phyloP scores from a whole-genome alignment of 1,140 invertebrate genomes.

The Dysdera silvatica region DNA sequence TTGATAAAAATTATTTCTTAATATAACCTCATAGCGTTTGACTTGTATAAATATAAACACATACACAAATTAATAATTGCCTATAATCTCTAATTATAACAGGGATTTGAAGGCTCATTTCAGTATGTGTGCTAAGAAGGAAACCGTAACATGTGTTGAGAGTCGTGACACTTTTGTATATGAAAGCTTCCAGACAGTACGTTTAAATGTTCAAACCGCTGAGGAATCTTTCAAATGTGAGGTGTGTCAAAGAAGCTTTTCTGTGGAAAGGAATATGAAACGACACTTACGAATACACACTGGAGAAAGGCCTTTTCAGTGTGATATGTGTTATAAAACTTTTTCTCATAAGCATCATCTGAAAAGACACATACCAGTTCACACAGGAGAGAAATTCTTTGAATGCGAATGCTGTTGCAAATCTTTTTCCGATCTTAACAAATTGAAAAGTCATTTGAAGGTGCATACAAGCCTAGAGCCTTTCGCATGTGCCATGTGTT shows the following conservation, averaged over 20 bases:
- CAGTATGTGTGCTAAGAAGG: no score
- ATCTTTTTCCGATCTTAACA: conserved; percentile 62
- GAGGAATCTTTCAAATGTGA: conserved; percentile 38
- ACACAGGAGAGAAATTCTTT: conserved; percentile 87
- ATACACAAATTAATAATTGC: no score
- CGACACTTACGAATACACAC: conserved; percentile 74
- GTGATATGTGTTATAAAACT: conserved; percentile 52
- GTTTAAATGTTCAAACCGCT: conserved; percentile 59
- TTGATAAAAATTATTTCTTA: no score
- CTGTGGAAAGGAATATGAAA: conserved; percentile 30
- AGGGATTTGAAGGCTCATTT: no score
- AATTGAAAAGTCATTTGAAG: not conserved
- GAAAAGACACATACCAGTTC: conserved; percentile 89
- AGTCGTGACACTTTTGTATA: no score
- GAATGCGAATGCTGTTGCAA: conserved; percentile 79
- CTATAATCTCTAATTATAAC: no score
- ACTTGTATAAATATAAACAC: no score
- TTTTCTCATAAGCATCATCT: conserved; percentile 68
- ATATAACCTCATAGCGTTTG: no score
- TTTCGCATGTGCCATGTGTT: not conserved
- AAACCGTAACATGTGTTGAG: no score
- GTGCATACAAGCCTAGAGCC: not conserved
- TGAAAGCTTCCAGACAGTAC: conserved; percentile 58
- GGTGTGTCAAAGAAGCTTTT: conserved; percentile 30
- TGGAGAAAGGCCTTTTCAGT: conserved; percentile 54